A percentile compares a stretch with the other conserved stretches of the same genome.
These are phyloP conservation scores for Oostethus manadensis DNA, from an alignment of 2,113 vertebrate genomes.

Conservation along the genomic window DNA sequence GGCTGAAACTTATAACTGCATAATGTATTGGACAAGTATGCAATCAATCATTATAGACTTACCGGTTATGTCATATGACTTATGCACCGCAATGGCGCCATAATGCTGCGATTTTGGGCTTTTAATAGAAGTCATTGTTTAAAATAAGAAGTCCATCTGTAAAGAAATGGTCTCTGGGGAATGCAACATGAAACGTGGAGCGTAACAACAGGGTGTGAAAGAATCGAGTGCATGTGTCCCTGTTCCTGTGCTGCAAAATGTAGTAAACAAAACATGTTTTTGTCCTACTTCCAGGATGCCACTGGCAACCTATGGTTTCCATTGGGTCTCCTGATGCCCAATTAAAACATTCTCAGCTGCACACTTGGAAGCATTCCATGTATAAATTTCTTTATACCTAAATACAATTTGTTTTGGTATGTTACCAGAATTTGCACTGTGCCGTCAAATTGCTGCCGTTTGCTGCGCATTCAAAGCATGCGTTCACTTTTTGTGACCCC, in stretches of 20 bases:
- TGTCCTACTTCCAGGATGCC: conserved; percentile 29
- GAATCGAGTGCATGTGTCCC: conserved; percentile 3
- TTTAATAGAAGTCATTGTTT: neutral
- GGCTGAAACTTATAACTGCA: conserved; percentile 12
- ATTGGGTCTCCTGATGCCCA: conserved; percentile 57
- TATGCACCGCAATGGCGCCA: too few species aligned
- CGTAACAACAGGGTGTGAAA: neutral
- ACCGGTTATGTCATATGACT: too few species aligned
- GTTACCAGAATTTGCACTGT: neutral
- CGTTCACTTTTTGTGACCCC: too few species aligned
- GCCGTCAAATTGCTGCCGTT: neutral
- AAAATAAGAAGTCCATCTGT: neutral
- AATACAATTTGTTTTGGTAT: neutral
- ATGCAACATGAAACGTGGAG: too few species aligned
- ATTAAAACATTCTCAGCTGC: conserved; percentile 54
- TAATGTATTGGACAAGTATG: neutral
- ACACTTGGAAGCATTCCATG: neutral
- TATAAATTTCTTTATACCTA: neutral
- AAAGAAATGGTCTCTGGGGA: neutral
- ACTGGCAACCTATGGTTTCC: conserved; percentile 21
- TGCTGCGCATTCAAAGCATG: neutral
- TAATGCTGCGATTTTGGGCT: neutral
- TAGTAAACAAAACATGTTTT: conserved; percentile 57
- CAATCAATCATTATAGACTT: too few species aligned
- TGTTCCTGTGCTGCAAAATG: conserved; percentile 40